Conservation (phyloP, 1,140 invertebrate genomes). For the Trichonephila clavipes region DNA sequence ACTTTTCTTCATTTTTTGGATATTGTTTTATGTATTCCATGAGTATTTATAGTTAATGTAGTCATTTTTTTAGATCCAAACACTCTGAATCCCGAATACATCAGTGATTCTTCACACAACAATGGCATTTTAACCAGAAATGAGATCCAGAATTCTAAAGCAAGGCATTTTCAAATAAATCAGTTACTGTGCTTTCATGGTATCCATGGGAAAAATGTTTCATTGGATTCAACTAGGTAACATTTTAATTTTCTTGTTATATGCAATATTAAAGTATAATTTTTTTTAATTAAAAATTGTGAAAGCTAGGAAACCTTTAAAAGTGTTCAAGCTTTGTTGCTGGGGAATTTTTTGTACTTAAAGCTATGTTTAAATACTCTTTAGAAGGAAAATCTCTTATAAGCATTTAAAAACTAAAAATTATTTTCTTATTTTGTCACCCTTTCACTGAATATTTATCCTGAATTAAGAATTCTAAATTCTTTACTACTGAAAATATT, state of each 20-base stretch:
- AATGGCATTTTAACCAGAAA: not conserved
- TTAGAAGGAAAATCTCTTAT: no score
- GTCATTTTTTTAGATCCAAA: constrained; percentile 9
- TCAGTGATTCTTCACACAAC: not conserved
- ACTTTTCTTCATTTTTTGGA: no score
- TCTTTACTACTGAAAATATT: no score
- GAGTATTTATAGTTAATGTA: not conserved
- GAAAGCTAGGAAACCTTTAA: no score
- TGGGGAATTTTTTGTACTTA: no score
- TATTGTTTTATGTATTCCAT: not conserved
- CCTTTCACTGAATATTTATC: no score
- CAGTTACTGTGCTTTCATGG: constrained; percentile 29
- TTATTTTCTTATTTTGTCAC: no score
- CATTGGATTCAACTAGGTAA: constrained; percentile 28
- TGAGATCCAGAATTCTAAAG: not conserved
- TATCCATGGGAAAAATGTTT: constrained; percentile 43
- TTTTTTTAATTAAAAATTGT: no score
- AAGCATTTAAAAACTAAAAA: no score
- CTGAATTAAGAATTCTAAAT: no score
- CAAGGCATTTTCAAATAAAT: not conserved
- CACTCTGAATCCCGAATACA: constrained; percentile 4
- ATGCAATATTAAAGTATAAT: not conserved
- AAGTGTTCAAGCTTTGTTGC: no score
- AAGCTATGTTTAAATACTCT: no score
- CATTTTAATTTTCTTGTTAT: not conserved